phyloP scores from a whole-genome alignment of 2,888 invertebrate genomes.

The Eugnorisma glareosa region DNA sequence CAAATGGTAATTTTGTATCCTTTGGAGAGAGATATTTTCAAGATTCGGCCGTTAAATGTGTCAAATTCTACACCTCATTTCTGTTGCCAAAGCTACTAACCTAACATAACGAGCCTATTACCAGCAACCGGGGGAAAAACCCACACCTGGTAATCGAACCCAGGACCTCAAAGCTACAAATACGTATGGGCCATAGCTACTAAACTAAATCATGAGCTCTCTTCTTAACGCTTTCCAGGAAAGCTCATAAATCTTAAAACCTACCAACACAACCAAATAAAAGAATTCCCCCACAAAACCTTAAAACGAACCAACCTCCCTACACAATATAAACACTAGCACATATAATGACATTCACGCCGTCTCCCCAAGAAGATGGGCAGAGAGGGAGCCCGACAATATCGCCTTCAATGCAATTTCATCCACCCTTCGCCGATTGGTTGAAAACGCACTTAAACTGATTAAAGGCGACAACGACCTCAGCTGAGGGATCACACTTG shows the following conservation, averaged over 20 bases:
- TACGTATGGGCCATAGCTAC: background rate
- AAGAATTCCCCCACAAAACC: background rate
- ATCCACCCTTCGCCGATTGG: conserved; percentile 30
- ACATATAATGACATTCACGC: conserved; percentile 46
- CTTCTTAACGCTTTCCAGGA: background rate
- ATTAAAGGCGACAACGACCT: conserved; percentile 43
- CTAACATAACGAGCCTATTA: background rate
- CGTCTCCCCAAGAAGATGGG: conserved; percentile 41
- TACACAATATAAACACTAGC: background rate
- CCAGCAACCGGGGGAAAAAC: background rate
- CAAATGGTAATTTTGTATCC: background rate
- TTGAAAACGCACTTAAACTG: conserved; percentile 37
- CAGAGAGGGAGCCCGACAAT: conserved; percentile 26
- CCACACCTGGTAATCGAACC: background rate
- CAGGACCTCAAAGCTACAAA: background rate
- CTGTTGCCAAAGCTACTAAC: background rate
- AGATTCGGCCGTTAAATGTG: background rate
- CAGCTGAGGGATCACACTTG: background rate
- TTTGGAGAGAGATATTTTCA: background rate
- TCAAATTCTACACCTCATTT: background rate
- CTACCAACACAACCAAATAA: background rate
- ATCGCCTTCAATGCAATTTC: conserved; percentile 41
- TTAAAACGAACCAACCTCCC: background rate
- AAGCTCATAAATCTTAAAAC: background rate
- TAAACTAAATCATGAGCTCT: background rate